Evolutionary conservation across 2,888 invertebrate species (phyloP), one percentile per base, ranked within the genome.

Genomic region (Chrysomela aeneicollis): DNA sequence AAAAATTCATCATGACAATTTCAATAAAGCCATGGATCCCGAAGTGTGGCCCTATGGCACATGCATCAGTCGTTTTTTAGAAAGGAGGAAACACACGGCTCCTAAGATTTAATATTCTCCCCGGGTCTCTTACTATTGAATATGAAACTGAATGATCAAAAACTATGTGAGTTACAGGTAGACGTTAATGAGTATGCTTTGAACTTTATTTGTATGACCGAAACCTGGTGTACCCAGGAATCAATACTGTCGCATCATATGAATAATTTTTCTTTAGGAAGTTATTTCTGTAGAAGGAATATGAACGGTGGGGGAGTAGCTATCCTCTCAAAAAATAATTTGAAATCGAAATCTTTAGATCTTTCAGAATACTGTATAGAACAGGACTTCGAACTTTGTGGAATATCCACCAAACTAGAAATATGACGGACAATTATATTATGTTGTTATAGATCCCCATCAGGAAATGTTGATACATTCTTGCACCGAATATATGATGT

Each of bases 11-110:
- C n/a, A 58, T 1, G 46, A 57, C 15, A 46, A 57, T 46, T 57
- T 55, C 37, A 55, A 55, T 18, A 55, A 32, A 37, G 21, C 46
- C 12, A 46, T 42, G 57, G 51, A 46, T 37, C 46, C 57, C 9
- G 46, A 37, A 46, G 21, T 57, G 12, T 57, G 57, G 21, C 57
- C 57, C 19, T 51, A 51, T 12, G 51, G 51, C 19, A 51, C 22
- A 19, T 51, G 51, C 51, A 51, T 51, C 51, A 22, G 51, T 22
- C 51, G 51, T 51, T 51, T 51, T 52, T 52, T 8, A 52, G 30
- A 52, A 30, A 52, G 52, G 30, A 52, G n/a, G 52, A 52, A 30
- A 52, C 52, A 52, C 26, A 30, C 52, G 30, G 30, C 9, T 12
- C 52, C 52, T 30, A 52, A 30, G 52, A 52, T 18, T 9, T 52